Conservation (phyloP, 2,888 invertebrate species). For the Chymomyza caudatula region DNA sequence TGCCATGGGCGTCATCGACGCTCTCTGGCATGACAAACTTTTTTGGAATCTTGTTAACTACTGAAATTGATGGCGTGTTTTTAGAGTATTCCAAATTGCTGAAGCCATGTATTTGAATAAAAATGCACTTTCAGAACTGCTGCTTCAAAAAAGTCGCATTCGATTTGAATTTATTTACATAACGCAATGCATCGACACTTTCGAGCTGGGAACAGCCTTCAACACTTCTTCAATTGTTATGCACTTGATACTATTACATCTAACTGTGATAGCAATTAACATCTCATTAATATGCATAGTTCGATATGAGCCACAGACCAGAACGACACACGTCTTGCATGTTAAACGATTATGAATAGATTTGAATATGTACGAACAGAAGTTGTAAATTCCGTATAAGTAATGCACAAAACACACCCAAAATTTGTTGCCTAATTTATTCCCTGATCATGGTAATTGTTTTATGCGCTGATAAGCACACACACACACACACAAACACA, state of each 20-base stretch:
- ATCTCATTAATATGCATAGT: constrained; percentile 45
- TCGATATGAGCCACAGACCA: not conserved
- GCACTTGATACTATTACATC: constrained; percentile 11
- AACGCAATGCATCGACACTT: no score
- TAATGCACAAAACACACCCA: not conserved
- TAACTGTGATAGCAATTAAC: constrained; percentile 55
- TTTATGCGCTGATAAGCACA: not conserved
- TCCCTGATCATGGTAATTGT: not conserved
- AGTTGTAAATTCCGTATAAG: not conserved
- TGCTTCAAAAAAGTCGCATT: no score
- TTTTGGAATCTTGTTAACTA: no score
- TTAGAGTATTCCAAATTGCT: no score
- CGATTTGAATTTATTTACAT: no score
- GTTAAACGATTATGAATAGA: not conserved
- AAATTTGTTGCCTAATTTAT: not conserved
- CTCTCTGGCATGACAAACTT: no score
- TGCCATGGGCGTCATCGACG: no score
- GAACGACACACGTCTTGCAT: not conserved
- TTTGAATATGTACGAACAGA: not conserved
- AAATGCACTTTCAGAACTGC: no score
- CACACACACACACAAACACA: not conserved
- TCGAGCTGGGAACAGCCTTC: no score
- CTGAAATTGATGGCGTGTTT: no score
- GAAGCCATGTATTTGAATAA: no score
- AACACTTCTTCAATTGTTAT: constrained; percentile 28